Evolutionary conservation across 2,888 invertebrate species (phyloP).

Genomic region (Ischnus inquisitorius): DNA sequence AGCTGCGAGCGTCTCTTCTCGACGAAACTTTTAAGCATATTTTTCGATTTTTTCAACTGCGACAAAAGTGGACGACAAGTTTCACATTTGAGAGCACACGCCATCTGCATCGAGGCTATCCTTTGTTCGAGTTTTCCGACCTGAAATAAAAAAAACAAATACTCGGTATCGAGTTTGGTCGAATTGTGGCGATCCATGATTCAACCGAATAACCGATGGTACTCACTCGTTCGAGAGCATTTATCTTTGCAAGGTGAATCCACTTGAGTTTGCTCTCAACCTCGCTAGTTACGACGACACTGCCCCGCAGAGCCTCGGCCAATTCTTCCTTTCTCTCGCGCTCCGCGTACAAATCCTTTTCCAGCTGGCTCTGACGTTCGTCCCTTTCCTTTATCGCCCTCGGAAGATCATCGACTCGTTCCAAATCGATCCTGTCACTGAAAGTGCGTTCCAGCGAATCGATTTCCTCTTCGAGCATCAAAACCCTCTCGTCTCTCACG

Average conservation of each 20-base stretch:
- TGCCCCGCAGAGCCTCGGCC: conserved; percentile 94
- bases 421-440: conserved; percentile 79
- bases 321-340: conserved; percentile 90
- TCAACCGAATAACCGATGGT: neutral
- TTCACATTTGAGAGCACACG: conserved; percentile 89
- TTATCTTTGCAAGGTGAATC: conserved; percentile 88
- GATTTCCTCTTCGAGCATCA: conserved; percentile 79
- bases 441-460: conserved; percentile 81
- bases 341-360: conserved; percentile 80
- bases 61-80: conserved; percentile 89
- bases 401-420: conserved; percentile 80
- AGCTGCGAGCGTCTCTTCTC: conserved; percentile 90
- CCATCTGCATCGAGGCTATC: conserved; percentile 90
- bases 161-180: neutral
- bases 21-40: conserved; percentile 87
- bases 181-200: neutral
- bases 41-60: conserved; percentile 89
- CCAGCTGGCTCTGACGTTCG: conserved; percentile 87
- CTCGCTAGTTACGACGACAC: conserved; percentile 90
- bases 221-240: conserved; percentile 89
- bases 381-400: conserved; percentile 80
- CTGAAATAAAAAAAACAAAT: conserved; percentile 84
- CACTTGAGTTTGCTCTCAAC: conserved; percentile 85
- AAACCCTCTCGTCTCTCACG: conserved; percentile 77
- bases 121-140: conserved; percentile 90